Evolutionary conservation across 2,113 vertebrate genomes (phyloP), one percentile per base, ranked within the genome.

Genomic region (Rhegmatorhina hoffmannsi): DNA sequence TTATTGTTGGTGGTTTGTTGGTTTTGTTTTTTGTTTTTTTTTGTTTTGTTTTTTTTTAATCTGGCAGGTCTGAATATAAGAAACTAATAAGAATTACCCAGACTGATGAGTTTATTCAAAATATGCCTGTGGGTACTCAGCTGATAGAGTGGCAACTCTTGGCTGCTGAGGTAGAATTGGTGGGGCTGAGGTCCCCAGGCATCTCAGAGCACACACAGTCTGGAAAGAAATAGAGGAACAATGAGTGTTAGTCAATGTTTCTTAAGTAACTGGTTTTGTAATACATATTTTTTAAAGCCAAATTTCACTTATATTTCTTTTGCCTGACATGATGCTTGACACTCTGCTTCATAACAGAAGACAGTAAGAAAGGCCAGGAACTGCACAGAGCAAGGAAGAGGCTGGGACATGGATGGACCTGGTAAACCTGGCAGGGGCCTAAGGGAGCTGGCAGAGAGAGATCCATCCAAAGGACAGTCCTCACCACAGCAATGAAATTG

Each of bases 401-500:
- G 38, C 49, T 68, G 47, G 10, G 26, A 13, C 62, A 58, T 0
- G 0, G 44, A 55, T 43, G 18, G 15, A 29, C 8, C 10, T 44
- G 64, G 38, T 1, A 3, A 74, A 11, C 17, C 50, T 43, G 59
- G 38, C 38, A 44, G 17, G 1, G 18, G 17, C 6, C 0, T 46
- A 68, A 46, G 8, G 26, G 18, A 85, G n/a, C 17, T 79, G 85
- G 25, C 72, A 90, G 67, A 26, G 31, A 47, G 14, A 25, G 10
- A 13, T 19, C 46, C 20, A 5, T 15, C 46, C 53, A 0, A 0
- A 74, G 73, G 52, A 87, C 15, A 16, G 19, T 55, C 8, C 33
- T 69, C 2, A 1, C 43, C 63, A 34, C 60, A 66, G 9, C 0
- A 3, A 33, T 14, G 43, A 73, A 50, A 15, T 11, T 1, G 2